Evolutionary conservation across 2,888 invertebrate species (phyloP).

Genomic region (Drosophila testacea): DNA sequence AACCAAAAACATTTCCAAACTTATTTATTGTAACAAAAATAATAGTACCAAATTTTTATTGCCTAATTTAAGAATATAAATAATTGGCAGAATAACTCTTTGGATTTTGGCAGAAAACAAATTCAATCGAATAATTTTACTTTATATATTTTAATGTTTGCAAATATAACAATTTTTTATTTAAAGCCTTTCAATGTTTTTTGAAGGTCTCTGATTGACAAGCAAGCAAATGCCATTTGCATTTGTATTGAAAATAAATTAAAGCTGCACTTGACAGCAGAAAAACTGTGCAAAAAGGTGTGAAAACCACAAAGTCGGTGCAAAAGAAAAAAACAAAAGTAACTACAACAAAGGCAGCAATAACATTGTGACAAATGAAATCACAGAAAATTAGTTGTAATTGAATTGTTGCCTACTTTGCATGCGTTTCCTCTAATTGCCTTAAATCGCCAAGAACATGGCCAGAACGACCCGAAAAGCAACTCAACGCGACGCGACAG

Average conservation of each 20-base stretch:
- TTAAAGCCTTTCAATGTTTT: background rate
- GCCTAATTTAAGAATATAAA: too few species aligned
- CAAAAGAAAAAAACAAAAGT: background rate
- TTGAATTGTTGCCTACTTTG: slow-evolving; percentile 65
- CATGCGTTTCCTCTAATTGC: slow-evolving; percentile 60
- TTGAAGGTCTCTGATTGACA: background rate
- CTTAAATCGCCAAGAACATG: slow-evolving; percentile 51
- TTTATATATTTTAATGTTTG: too few species aligned
- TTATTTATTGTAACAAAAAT: background rate
- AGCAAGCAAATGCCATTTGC: background rate
- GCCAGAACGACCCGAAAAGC: slow-evolving; percentile 42
- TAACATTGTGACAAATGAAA: slow-evolving; percentile 55
- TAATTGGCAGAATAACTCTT: too few species aligned
- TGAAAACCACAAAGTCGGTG: slow-evolving; percentile 26
- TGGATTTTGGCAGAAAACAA: too few species aligned
- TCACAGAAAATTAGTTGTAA: slow-evolving; percentile 75
- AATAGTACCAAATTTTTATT: too few species aligned
- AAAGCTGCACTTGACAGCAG: slow-evolving; percentile 49
- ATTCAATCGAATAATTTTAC: too few species aligned
- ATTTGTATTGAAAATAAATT: slow-evolving; percentile 45
- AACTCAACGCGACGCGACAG: slow-evolving; percentile 39
- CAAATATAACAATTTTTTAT: background rate
- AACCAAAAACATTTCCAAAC: background rate
- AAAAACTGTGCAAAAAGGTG: slow-evolving; percentile 36
- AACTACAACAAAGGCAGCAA: background rate